These are phyloP conservation scores for Drosophila repletoides DNA, from an alignment of 1,140 invertebrate species.

Conservation along the genomic window DNA sequence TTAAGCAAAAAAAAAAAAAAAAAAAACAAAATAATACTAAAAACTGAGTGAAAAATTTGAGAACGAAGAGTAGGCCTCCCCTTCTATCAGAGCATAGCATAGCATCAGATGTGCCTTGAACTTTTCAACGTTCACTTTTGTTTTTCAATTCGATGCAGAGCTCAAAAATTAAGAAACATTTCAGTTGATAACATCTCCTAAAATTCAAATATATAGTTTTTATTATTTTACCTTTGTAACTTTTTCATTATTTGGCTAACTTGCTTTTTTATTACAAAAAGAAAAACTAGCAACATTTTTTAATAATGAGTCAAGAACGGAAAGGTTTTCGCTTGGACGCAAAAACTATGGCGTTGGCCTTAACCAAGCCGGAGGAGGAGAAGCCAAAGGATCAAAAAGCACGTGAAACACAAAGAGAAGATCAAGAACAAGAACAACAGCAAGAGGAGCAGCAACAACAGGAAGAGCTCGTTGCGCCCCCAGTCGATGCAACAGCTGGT, in stretches of 20 bases:
- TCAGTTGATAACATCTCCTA: slow-evolving; percentile 32
- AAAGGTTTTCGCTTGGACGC: slow-evolving; percentile 42
- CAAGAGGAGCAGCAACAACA: background rate
- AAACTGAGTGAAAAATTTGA: slow-evolving; percentile 47
- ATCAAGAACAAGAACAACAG: slow-evolving; percentile 3
- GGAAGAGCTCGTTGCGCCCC: no score
- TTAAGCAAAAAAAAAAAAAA: no score
- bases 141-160: no score
- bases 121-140: slow-evolving; percentile 41
- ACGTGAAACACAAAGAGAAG: no score
- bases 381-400: no score
- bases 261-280: background rate
- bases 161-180: slow-evolving; percentile 2
- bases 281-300: background rate
- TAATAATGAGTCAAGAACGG: slow-evolving; percentile 31
- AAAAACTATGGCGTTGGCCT: slow-evolving; percentile 34
- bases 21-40: no score
- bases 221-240: background rate
- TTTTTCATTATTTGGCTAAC: background rate
- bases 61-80: background rate
- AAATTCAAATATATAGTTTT: slow-evolving; percentile 14
- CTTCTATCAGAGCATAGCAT: background rate
- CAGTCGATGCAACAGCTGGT: no score
- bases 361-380: background rate
- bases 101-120: slow-evolving; percentile 62